Base-by-base conservation (phyloP, 2,888 invertebrate species). In the Himalopsyche tibetana region DNA sequence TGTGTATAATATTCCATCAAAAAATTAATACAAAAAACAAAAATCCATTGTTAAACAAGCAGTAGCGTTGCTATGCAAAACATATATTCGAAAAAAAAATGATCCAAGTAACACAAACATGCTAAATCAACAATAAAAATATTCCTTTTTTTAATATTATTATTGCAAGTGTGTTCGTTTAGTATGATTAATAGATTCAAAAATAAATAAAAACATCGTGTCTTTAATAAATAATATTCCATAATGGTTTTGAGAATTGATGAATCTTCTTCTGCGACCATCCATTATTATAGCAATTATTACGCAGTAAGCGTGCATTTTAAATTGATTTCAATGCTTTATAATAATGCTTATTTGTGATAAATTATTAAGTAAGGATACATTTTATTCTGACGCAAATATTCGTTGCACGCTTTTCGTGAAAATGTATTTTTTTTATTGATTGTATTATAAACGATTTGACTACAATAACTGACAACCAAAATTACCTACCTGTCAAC, bases 321-420 rank as follows among this genome's bases (percentile, higher is more conserved):
- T 63, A 63, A 63, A 63, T 63, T 63, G 63, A 63, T 63, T 63
- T 63, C 63, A 63, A 63, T 63, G 63, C 63, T 19, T 19, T 63
- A 63, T 63, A 19, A 63, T 63, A 15, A 51, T 15, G 19, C 28
- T 6, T 3, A 19, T 63, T 63, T 63, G 28, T 28, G 28, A 63
- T 63, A 28, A 63, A 63, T 19, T 63, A 63, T 19, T 15, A 63
- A 1, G 19, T n/a, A 63, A 63, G 63, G 0, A 63, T 19, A n/a
- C 63, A 63, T 63, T 19, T 63, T 4, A 63, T 63, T 19, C 9
- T 63, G 2, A 63, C 63, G 19, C 63, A 63, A 63, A 28, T 15
- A 51, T 19, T 19, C 9, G 8, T 11, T 63, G 63, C 63, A 63
- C 63, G 63, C 4, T 63, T 2, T 63, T 63, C 63, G 63, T 63